A percentile compares a stretch with the other conserved stretches of the same genome.
These are phyloP conservation scores for Stichodactyla mertensii DNA, from an alignment of 64 coral and sea anemone species.

Conservation along the genomic window DNA sequence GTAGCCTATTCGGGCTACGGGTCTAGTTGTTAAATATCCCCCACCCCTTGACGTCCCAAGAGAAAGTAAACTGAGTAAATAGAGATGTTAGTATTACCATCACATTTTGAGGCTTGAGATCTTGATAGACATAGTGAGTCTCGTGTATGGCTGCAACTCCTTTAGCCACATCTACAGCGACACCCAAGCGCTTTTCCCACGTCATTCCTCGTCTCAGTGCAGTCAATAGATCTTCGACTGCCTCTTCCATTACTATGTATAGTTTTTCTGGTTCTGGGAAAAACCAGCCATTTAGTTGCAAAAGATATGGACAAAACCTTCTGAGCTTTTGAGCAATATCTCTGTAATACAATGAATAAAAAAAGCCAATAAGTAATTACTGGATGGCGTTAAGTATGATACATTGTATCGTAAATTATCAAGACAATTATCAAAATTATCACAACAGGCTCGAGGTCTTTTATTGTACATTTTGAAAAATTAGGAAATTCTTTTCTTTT, in stretches of 20 bases:
- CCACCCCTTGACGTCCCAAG: neutral
- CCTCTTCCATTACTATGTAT: slow-evolving; percentile 48
- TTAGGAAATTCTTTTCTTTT: too few relatives aligned
- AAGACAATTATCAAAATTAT: too few relatives aligned
- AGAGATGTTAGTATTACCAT: slow-evolving; percentile 20
- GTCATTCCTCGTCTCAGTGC: slow-evolving; percentile 33
- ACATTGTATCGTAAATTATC: too few relatives aligned
- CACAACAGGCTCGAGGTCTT: neutral
- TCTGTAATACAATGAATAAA: neutral
- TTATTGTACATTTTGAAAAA: too few relatives aligned
- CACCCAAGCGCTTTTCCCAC: slow-evolving; percentile 9
- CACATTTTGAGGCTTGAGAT: slow-evolving; percentile 54
- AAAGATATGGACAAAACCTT: neutral
- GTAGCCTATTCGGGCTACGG: too few relatives aligned
- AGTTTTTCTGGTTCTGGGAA: slow-evolving; percentile 8
- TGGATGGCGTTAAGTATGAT: too few relatives aligned
- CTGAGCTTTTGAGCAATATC: neutral
- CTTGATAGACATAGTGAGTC: slow-evolving; percentile 30
- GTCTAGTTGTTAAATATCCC: neutral
- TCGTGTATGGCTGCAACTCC: slow-evolving; percentile 42
- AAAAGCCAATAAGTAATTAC: neutral
- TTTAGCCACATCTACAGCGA: slow-evolving; percentile 53
- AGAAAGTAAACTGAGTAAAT: neutral
- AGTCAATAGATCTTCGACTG: slow-evolving; percentile 4
- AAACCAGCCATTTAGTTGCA: slow-evolving; percentile 45